A percentile compares a stretch with the other conserved stretches of the same genome.
phyloP scores from a whole-genome alignment of 2,797 vertebrate species.

The Knipowitschia caucasica region DNA sequence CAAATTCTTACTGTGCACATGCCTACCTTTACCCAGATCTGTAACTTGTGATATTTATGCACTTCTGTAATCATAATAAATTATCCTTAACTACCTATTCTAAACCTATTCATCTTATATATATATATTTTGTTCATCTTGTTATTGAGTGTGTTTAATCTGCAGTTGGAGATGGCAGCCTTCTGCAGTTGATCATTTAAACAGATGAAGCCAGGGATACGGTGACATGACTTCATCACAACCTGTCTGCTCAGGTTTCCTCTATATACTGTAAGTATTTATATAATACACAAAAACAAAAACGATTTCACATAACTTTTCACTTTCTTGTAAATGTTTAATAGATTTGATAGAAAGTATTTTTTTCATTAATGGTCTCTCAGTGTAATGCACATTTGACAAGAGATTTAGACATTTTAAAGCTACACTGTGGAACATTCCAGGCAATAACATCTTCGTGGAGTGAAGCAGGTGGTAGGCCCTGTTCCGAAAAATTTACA shows the following conservation, averaged over 20 bases:
- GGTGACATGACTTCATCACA: slow-evolving; percentile 61
- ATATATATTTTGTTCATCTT: background rate
- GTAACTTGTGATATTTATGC: too few relatives aligned
- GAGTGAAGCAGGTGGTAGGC: background rate
- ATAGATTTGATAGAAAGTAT: too few relatives aligned
- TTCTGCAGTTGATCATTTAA: slow-evolving; percentile 44
- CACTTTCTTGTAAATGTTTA: background rate
- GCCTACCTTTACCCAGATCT: too few relatives aligned
- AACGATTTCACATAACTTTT: slow-evolving; percentile 47
- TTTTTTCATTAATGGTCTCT: too few relatives aligned
- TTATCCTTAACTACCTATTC: too few relatives aligned
- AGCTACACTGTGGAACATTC: background rate
- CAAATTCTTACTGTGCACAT: too few relatives aligned
- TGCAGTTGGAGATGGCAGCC: slow-evolving; percentile 9
- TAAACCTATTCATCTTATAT: too few relatives aligned
- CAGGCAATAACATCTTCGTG: background rate
- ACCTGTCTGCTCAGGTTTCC: slow-evolving; percentile 73
- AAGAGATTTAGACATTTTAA: background rate
- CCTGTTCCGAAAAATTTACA: background rate
- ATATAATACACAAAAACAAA: slow-evolving; percentile 60
- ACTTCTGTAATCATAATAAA: too few relatives aligned
- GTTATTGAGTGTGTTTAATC: background rate
- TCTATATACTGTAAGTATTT: slow-evolving; percentile 59
- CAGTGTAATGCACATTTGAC: too few relatives aligned
- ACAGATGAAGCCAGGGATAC: slow-evolving; percentile 55